Evolutionary conservation across 1,140 invertebrate genomes (phyloP).

Genomic region (Acromyrmex heyeri): DNA sequence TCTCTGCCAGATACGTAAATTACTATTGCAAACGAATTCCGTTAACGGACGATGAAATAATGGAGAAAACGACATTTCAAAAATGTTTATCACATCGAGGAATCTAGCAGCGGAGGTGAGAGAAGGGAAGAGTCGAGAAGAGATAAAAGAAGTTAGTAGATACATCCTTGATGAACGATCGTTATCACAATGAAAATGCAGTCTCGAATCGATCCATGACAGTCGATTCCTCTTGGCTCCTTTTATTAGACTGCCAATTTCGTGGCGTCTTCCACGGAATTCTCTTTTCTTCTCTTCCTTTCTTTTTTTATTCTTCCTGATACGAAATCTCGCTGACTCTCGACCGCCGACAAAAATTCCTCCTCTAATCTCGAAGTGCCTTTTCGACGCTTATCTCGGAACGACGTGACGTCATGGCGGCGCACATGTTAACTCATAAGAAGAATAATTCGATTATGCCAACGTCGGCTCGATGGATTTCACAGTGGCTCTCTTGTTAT

Average conservation of each 20-base stretch:
- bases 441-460: constrained; percentile 75
- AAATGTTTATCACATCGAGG: constrained; percentile 63
- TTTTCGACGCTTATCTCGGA: constrained; percentile 71
- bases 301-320: constrained; percentile 51
- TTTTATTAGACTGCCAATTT: constrained; percentile 78
- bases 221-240: constrained; percentile 73
- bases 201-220: constrained; percentile 74
- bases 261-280: constrained; percentile 66
- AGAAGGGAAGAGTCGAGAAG: constrained; percentile 30
- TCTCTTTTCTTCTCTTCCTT: constrained; percentile 5
- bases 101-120: constrained; percentile 32
- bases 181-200: constrained; percentile 78
- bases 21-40: constrained; percentile 10
- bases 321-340: constrained; percentile 69
- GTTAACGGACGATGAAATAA: constrained; percentile 17
- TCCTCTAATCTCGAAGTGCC: constrained; percentile 62
- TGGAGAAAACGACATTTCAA: constrained; percentile 59
- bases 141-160: constrained; percentile 77
- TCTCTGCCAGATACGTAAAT: not conserved
- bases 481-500: constrained; percentile 69
- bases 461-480: constrained; percentile 51
- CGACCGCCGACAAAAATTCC: constrained; percentile 61
- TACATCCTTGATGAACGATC: constrained; percentile 77
- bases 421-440: constrained; percentile 66
- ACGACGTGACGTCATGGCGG: constrained; percentile 66